Conservation (phyloP, 1,140 invertebrate species). For the Helicoverpa armigera region DNA sequence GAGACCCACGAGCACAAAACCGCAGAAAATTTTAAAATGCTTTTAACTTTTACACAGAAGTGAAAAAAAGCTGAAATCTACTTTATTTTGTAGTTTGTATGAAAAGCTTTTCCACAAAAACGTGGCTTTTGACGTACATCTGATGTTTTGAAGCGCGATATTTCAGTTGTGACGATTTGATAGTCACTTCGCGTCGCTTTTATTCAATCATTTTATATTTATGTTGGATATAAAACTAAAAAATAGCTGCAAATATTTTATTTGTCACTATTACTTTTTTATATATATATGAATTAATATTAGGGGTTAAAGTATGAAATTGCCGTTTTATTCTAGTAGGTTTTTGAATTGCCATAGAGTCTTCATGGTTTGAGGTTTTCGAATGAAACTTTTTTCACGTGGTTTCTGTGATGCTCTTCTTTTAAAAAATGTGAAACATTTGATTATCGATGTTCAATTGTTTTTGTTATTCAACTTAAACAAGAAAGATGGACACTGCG, state of each 20-base stretch:
- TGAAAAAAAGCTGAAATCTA: not conserved
- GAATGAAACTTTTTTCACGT: no score
- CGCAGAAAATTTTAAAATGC: conserved; percentile 14
- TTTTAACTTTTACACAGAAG: conserved; percentile 2
- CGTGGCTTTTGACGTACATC: not conserved
- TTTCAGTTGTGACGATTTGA: not conserved
- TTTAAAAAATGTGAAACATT: no score
- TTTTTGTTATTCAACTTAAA: no score
- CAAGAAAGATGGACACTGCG: no score
- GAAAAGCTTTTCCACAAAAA: conserved; percentile 11
- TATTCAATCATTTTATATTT: not conserved
- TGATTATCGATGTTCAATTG: no score
- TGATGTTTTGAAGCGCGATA: not conserved
- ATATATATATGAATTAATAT: no score
- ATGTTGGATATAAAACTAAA: not conserved
- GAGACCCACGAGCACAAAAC: not conserved
- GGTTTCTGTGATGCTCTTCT: no score
- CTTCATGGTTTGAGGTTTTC: no score
- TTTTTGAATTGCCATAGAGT: no score
- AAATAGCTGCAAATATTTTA: not conserved
- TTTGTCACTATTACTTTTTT: no score
- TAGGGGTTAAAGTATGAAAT: no score
- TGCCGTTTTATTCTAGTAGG: no score
- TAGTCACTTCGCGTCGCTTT: not conserved
- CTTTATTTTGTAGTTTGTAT: not conserved